Evolutionary conservation across 2,797 vertebrate species (phyloP).

Genomic region (Eulemur albifrons): DNA sequence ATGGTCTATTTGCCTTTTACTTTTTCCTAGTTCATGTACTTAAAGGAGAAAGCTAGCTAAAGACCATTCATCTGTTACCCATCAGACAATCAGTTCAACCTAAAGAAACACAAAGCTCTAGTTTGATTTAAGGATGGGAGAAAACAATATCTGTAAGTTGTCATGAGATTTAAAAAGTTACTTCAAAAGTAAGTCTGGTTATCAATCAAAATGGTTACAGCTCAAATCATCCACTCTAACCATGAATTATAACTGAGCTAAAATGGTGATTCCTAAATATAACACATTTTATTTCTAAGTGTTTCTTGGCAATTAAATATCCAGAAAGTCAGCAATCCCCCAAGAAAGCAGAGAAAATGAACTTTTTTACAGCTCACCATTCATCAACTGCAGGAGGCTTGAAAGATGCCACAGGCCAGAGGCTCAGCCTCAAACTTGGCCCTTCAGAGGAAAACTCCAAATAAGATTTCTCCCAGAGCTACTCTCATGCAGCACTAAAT

Average conservation of each 20-base stretch:
- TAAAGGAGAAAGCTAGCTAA: background rate
- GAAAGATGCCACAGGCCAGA: background rate
- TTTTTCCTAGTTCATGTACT: background rate
- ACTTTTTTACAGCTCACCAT: slow-evolving; percentile 44
- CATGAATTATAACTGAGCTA: slow-evolving; percentile 13
- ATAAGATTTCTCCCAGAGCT: background rate
- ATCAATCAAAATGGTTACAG: background rate
- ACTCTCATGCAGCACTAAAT: background rate
- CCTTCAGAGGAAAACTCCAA: slow-evolving; percentile 44
- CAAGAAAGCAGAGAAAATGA: slow-evolving; percentile 61
- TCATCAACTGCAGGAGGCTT: slow-evolving; percentile 37
- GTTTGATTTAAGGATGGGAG: background rate
- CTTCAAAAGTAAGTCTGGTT: background rate
- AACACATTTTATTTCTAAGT: slow-evolving; percentile 53
- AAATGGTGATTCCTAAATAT: slow-evolving; percentile 41
- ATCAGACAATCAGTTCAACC: background rate
- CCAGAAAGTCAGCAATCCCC: slow-evolving; percentile 51
- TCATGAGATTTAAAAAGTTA: background rate
- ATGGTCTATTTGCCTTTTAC: background rate
- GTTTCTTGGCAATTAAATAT: slow-evolving; percentile 60
- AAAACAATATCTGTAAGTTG: background rate
- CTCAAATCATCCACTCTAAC: background rate
- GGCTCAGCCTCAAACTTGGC: background rate
- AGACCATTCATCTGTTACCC: background rate
- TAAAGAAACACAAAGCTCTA: background rate